phyloP scores from a whole-genome alignment of 2,113 vertebrate species.

The Sinosuthora webbiana region DNA sequence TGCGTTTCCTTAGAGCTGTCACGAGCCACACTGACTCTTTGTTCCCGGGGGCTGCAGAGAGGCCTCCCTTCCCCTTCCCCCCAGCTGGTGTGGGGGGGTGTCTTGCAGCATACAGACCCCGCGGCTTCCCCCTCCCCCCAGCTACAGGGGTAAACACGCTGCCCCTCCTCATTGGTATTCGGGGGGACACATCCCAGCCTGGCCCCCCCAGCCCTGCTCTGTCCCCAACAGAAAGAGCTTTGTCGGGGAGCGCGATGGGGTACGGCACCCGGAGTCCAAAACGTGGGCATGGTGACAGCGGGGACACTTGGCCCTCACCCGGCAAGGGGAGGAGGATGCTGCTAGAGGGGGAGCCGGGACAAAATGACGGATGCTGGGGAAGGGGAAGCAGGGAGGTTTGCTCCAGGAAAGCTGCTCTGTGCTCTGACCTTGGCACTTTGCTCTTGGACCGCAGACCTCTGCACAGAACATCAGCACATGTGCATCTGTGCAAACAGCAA shows the following conservation, averaged over 20 bases:
- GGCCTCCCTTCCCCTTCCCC: background rate
- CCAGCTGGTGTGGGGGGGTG: background rate
- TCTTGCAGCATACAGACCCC: background rate
- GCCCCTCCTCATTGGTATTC: slow-evolving; percentile 63
- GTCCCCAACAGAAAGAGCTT: slow-evolving; percentile 56
- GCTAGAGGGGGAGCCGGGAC: background rate
- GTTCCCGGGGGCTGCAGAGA: background rate
- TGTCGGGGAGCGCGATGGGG: background rate
- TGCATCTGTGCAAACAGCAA: background rate
- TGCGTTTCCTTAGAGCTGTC: slow-evolving; percentile 61
- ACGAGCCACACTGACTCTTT: slow-evolving; percentile 66
- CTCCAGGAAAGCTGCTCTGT: background rate
- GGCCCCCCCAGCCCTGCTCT: background rate
- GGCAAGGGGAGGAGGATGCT: background rate
- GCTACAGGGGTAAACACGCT: background rate
- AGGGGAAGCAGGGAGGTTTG: background rate
- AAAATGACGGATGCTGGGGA: background rate
- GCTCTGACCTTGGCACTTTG: background rate
- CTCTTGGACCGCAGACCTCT: background rate
- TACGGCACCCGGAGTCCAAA: background rate
- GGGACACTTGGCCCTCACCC: background rate
- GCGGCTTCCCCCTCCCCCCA: background rate
- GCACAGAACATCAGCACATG: background rate
- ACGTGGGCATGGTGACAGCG: background rate
- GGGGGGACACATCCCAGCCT: background rate